These are phyloP conservation scores for Protobothrops flavoviridis DNA, from an alignment of 2,113 vertebrate genomes.

Conservation along the genomic window DNA sequence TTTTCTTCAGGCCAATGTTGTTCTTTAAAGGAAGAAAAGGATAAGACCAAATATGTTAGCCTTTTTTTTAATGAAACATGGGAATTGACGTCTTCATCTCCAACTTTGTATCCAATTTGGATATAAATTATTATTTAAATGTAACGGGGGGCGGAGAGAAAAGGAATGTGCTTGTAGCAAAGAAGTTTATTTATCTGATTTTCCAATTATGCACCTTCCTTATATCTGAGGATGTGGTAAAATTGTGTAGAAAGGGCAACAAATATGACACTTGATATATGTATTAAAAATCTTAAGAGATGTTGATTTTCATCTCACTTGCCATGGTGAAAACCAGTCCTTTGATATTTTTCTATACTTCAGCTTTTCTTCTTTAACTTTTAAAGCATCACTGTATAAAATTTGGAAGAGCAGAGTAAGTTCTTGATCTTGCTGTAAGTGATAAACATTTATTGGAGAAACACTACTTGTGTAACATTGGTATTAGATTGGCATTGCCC, in stretches of 20 bases:
- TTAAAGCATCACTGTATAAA: not conserved
- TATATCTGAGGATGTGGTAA: not conserved
- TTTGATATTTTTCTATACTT: not conserved
- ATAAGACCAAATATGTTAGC: not conserved
- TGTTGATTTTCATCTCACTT: not conserved
- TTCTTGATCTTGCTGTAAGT: not conserved
- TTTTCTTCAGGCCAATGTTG: not conserved
- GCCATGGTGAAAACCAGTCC: not conserved
- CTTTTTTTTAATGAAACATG: not conserved
- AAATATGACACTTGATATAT: not conserved
- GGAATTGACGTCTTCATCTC: not conserved
- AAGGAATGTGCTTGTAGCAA: not conserved
- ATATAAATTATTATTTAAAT: not conserved
- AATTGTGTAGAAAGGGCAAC: not conserved
- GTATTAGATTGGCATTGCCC: not conserved
- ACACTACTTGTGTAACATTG: not conserved
- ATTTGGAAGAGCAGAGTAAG: not conserved
- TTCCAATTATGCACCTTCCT: not conserved
- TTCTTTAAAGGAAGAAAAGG: not conserved
- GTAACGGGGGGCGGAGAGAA: not conserved
- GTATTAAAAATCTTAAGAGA: not conserved
- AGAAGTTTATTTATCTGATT: not conserved
- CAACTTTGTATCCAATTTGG: not conserved
- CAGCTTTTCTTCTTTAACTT: not conserved
- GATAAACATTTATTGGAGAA: not conserved